A percentile compares a stretch with the other conserved stretches of the same genome.
phyloP scores from a whole-genome alignment of 2,888 invertebrate species.

The Yponomeuta cagnagella region DNA sequence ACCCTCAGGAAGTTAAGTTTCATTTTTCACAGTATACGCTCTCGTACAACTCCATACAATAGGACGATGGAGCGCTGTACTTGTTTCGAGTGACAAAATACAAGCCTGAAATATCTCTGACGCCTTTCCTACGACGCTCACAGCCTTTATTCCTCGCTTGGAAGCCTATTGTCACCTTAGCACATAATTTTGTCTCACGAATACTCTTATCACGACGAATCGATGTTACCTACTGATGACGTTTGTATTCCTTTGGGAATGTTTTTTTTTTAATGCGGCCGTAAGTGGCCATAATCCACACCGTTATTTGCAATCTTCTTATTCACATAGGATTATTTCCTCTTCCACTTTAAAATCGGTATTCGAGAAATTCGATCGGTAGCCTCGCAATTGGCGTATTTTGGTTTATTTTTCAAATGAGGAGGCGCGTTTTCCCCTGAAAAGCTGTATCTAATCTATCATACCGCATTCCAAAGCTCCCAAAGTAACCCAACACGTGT shows the following conservation, averaged over 20 bases:
- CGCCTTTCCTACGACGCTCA: background rate
- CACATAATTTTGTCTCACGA: background rate
- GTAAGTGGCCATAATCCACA: background rate
- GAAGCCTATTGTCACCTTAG: background rate
- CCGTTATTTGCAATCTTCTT: background rate
- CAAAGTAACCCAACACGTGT: too few relatives aligned
- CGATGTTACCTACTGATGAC: background rate
- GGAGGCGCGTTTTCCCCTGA: too few relatives aligned
- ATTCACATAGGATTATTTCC: background rate
- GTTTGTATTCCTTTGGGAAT: background rate
- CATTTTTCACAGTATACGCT: too few relatives aligned
- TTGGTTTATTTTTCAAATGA: too few relatives aligned
- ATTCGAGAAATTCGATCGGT: too few relatives aligned
- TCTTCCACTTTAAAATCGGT: background rate
- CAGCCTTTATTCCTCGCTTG: constrained; percentile 1
- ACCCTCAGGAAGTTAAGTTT: too few relatives aligned
- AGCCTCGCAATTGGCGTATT: too few relatives aligned
- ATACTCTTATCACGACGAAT: background rate
- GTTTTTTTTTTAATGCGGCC: background rate
- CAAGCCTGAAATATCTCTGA: background rate
- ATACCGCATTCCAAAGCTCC: too few relatives aligned
- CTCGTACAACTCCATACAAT: too few relatives aligned
- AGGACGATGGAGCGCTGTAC: too few relatives aligned
- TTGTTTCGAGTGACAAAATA: background rate
- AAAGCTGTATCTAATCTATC: too few relatives aligned